phyloP scores from a whole-genome alignment of 2,888 invertebrate genomes.

The Erebia epiphron region DNA sequence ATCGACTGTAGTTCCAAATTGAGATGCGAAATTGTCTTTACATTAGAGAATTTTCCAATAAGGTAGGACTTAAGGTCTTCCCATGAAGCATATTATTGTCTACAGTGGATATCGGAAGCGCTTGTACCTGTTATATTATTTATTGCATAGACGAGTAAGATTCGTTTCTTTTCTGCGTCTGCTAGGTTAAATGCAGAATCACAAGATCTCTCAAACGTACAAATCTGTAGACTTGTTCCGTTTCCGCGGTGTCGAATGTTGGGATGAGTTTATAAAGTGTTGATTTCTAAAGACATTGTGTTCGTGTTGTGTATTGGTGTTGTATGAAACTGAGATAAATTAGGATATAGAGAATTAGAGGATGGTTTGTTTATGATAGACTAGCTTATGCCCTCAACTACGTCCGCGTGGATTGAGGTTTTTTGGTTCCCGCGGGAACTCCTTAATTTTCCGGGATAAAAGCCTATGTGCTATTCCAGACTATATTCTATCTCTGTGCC shows the following conservation, averaged over 20 bases:
- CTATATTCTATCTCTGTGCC: too few relatives aligned
- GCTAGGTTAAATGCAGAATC: conserved; percentile 31
- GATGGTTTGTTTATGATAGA: background rate
- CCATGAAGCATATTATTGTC: conserved; percentile 33
- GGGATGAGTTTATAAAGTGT: conserved; percentile 26
- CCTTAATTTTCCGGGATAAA: too few relatives aligned
- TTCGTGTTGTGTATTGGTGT: background rate
- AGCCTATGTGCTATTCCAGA: too few relatives aligned
- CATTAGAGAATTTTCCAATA: conserved; percentile 39
- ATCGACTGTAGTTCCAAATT: background rate
- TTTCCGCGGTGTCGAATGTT: conserved; percentile 29
- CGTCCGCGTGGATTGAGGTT: too few relatives aligned
- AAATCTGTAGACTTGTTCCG: conserved; percentile 33
- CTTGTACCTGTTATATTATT: conserved; percentile 31
- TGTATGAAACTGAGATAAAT: too few relatives aligned
- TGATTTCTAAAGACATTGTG: background rate
- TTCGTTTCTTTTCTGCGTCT: conserved; percentile 1
- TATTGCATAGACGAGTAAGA: conserved; percentile 29
- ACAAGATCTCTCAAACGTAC: conserved; percentile 36
- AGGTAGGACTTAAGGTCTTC: conserved; percentile 26
- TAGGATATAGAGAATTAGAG: background rate
- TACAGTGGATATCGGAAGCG: conserved; percentile 34
- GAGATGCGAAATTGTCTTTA: background rate
- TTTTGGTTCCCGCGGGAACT: too few relatives aligned
- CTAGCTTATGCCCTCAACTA: too few relatives aligned